A percentile compares a stretch with the other conserved stretches of the same genome.
These are phyloP conservation scores for Phlogophora meticulosa DNA, from an alignment of 2,888 invertebrate genomes.

Conservation along the genomic window DNA sequence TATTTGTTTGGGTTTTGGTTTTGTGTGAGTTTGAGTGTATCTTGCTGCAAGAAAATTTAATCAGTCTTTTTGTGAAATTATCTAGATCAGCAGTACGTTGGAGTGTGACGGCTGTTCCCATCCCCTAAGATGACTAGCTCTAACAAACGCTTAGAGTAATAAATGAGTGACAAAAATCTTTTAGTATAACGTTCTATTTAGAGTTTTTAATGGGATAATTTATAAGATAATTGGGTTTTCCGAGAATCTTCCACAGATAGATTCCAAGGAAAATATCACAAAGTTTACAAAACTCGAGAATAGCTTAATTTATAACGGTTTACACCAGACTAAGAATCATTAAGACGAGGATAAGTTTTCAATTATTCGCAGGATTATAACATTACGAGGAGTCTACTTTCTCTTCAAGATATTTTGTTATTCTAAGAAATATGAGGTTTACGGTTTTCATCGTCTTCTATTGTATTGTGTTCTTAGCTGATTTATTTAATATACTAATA, in stretches of 20 bases:
- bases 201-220: no score
- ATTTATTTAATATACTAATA: constrained; percentile 2
- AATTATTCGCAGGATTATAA: constrained; percentile 35
- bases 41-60: no score
- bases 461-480: constrained; percentile 4
- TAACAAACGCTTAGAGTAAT: no score
- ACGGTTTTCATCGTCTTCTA: neutral
- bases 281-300: constrained; percentile 39
- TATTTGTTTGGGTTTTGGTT: no score
- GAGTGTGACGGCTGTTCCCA: no score
- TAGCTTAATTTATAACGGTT: constrained; percentile 40
- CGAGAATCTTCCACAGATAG: constrained; percentile 19
- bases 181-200: no score
- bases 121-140: no score
- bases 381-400: constrained; percentile 12
- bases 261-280: constrained; percentile 39
- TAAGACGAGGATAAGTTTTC: constrained; percentile 40
- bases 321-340: constrained; percentile 26
- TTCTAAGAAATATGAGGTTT: constrained; percentile 11
- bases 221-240: no score
- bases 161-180: no score
- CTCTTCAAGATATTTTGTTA: neutral
- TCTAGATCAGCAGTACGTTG: no score
- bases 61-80: no score
- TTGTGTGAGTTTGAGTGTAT: no score